Percentiles rank a stretch among this genome's conserved stretches.
These are phyloP conservation scores for Notothenia coriiceps DNA, from an alignment of 2,113 vertebrate species.

Conservation along the genomic window DNA sequence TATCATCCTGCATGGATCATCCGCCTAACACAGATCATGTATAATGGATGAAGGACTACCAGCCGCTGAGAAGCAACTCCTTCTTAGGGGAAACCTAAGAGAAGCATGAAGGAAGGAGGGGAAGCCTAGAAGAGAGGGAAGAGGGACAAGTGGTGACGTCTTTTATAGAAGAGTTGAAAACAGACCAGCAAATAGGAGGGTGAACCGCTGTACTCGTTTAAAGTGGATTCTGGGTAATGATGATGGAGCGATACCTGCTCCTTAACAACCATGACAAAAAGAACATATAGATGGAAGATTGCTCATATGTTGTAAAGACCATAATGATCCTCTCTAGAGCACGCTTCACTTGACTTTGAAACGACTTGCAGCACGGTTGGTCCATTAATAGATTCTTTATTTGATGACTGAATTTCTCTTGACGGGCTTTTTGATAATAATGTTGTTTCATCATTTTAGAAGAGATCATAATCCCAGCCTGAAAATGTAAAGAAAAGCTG, in stretches of 20 bases:
- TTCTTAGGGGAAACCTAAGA: slow-evolving; percentile 47
- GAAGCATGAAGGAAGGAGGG: slow-evolving; percentile 6
- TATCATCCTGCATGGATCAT: slow-evolving; percentile 71
- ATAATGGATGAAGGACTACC: slow-evolving; percentile 77
- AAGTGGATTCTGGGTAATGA: slow-evolving; percentile 4
- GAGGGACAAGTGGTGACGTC: background rate
- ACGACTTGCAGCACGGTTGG: slow-evolving; percentile 20
- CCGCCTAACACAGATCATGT: slow-evolving; percentile 74
- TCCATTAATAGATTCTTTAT: slow-evolving; percentile 25
- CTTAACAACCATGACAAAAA: slow-evolving; percentile 8
- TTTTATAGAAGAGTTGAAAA: slow-evolving; percentile 33
- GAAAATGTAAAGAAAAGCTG: slow-evolving; percentile 32
- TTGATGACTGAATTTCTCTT: slow-evolving; percentile 12
- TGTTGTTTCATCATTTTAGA: slow-evolving; percentile 17
- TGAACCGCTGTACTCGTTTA: slow-evolving; percentile 23
- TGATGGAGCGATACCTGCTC: background rate
- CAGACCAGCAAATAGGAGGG: slow-evolving; percentile 11
- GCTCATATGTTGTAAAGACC: background rate
- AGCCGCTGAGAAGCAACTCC: slow-evolving; percentile 59
- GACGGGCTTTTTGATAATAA: slow-evolving; percentile 18
- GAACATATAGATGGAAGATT: background rate
- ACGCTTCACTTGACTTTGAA: slow-evolving; percentile 5
- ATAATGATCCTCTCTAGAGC: background rate
- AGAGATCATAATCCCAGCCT: slow-evolving; percentile 20
- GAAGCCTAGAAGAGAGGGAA: no score